Evolutionary conservation across 2,113 vertebrate genomes (phyloP), one percentile per base, ranked within the genome.

Genomic region (Craseonycteris thonglongyai): DNA sequence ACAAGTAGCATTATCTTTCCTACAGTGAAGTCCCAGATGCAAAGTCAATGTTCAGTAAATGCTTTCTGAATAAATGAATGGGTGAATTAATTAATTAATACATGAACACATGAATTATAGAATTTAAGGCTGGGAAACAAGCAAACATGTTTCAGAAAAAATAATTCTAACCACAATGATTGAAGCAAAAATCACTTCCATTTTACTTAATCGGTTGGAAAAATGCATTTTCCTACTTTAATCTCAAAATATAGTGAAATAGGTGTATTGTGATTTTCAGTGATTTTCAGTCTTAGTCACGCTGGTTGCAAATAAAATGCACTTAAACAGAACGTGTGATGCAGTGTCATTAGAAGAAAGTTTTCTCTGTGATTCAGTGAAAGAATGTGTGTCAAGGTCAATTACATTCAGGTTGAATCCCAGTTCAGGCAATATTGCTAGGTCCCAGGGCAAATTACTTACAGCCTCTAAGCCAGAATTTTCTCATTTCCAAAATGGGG

Each of bases 101-200:
- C n/a, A n/a, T n/a, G n/a, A 33, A 69, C 6, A 51, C 15, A 51
- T 74, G 49, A 33, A 38, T 59, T 83, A 26, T 59, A 78, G 35
- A 68, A 65, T 74, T 83, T 84, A 72, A 78, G 49, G 14, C 10
- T 66, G 33, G 28, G 56, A 74, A 79, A 35, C 15, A 74, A 59
- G 13, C 15, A 93, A 85, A 66, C 85, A 59, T 8, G 5, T 80
- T 88, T 90, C 38, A 82, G 61, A 66, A 83, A 76, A 93, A 58
- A 24, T 54, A 58, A 24, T 54, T 94, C 40, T 72, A 61, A 71
- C 28, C 14, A 9, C 47, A 90, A 84, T 28, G 7, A 68, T 18
- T 66, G 16, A 95, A 87, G 18, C 26, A 69, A 90, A 96, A 90
- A 80, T 30, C 49, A 35, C 88, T 91, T 94, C 38, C 75, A 21